phyloP scores from a whole-genome alignment of 1,140 invertebrate species.

The Paraescarpia echinospica region DNA sequence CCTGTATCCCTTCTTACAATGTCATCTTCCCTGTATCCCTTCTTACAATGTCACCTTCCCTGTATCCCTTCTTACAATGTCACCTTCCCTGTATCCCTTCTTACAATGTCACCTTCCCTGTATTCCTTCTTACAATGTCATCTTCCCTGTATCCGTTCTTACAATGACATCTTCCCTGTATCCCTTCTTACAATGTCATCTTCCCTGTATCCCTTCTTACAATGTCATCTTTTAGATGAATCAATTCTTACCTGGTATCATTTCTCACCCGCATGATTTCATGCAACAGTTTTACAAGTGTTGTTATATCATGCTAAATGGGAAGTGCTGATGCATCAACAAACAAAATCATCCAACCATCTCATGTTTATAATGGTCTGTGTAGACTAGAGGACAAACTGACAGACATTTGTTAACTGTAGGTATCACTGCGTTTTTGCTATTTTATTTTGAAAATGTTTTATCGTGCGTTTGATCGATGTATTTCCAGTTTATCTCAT shows the following conservation, averaged over 20 bases:
- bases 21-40: background rate
- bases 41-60: background rate
- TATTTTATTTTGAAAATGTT: too few species aligned
- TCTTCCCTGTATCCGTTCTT: background rate
- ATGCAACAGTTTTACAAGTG: background rate
- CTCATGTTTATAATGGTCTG: too few species aligned
- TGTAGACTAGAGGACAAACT: too few species aligned
- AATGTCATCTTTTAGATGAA: too few species aligned
- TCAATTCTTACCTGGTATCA: background rate
- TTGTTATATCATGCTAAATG: background rate
- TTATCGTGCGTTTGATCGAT: too few species aligned
- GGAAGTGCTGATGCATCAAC: background rate
- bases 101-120: background rate
- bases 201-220: too few species aligned
- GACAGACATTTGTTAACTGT: too few species aligned
- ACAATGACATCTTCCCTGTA: background rate
- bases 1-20: background rate
- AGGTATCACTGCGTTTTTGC: too few species aligned
- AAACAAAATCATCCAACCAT: too few species aligned
- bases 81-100: too few species aligned
- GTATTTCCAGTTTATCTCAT: too few species aligned
- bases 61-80: background rate
- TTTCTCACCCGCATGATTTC: background rate
- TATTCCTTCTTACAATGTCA: background rate
- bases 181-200: too few species aligned